Conservation (phyloP, 1,140 invertebrate species). For the Solenopsis invicta region DNA sequence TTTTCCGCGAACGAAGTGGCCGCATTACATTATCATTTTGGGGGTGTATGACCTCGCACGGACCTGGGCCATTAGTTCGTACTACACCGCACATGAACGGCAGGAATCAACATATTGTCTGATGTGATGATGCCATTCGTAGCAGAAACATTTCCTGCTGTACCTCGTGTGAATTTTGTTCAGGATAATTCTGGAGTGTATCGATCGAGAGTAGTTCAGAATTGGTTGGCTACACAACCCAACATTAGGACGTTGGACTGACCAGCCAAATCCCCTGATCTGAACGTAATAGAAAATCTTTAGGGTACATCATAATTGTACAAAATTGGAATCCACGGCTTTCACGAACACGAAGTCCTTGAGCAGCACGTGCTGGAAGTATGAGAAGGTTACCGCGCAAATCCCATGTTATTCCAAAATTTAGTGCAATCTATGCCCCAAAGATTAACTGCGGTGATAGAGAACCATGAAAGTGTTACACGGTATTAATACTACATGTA, state of each 20-base stretch:
- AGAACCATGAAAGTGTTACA: too few relatives aligned
- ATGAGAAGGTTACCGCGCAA: too few relatives aligned
- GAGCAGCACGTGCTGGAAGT: too few relatives aligned
- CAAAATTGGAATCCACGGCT: neutral
- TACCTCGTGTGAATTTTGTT: neutral
- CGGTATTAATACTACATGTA: too few relatives aligned
- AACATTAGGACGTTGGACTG: neutral
- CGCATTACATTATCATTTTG: neutral
- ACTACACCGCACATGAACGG: neutral
- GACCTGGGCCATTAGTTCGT: neutral
- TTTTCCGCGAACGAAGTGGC: neutral
- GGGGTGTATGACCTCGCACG: neutral
- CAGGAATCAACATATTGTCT: neutral
- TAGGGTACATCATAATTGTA: neutral
- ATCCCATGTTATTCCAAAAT: too few relatives aligned
- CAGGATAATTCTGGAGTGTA: neutral
- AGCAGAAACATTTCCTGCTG: neutral
- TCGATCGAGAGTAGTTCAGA: neutral
- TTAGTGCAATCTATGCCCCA: too few relatives aligned
- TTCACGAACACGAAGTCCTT: too few relatives aligned
- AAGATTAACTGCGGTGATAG: too few relatives aligned
- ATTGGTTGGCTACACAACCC: neutral
- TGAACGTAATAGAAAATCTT: slow-evolving; percentile 9
- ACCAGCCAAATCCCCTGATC: neutral
- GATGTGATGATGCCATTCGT: slow-evolving; percentile 1